Conservation (phyloP, 1,140 invertebrate species). For the Aphelenchoides besseyi region DNA sequence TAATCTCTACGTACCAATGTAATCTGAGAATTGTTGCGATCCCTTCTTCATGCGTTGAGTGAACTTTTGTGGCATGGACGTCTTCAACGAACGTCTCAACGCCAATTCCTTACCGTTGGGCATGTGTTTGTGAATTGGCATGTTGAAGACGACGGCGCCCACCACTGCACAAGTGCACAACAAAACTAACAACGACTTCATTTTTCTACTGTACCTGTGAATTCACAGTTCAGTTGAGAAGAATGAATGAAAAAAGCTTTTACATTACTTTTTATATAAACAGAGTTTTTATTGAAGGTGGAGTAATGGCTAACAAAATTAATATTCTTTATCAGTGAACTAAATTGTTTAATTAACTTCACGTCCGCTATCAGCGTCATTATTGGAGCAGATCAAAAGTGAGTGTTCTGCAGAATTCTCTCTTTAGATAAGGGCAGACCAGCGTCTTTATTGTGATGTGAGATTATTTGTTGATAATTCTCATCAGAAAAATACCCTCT, state of each 20-base stretch:
- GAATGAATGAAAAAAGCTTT: background rate
- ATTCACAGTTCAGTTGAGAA: background rate
- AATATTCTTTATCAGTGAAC: too few species aligned
- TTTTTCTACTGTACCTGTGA: background rate
- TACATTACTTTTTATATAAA: background rate
- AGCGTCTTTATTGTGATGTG: too few species aligned
- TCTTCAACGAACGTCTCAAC: background rate
- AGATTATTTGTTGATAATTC: too few species aligned
- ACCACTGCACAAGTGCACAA: background rate
- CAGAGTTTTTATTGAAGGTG: too few species aligned
- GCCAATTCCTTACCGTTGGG: background rate
- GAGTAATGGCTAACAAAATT: too few species aligned
- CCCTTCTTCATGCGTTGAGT: conserved; percentile 16
- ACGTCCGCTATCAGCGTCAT: too few species aligned
- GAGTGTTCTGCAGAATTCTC: too few species aligned
- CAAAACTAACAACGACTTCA: conserved; percentile 7
- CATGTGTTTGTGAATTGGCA: conserved; percentile 1
- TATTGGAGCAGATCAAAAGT: too few species aligned
- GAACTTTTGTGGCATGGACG: background rate
- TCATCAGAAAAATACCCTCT: too few species aligned
- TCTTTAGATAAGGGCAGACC: too few species aligned
- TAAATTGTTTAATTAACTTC: too few species aligned
- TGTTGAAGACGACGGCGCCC: background rate
- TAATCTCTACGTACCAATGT: background rate
- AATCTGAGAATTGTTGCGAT: background rate